Evolutionary conservation across 2,113 vertebrate genomes (phyloP), one percentile per base, ranked within the genome.

Genomic region (Myxocyprinus asiaticus): DNA sequence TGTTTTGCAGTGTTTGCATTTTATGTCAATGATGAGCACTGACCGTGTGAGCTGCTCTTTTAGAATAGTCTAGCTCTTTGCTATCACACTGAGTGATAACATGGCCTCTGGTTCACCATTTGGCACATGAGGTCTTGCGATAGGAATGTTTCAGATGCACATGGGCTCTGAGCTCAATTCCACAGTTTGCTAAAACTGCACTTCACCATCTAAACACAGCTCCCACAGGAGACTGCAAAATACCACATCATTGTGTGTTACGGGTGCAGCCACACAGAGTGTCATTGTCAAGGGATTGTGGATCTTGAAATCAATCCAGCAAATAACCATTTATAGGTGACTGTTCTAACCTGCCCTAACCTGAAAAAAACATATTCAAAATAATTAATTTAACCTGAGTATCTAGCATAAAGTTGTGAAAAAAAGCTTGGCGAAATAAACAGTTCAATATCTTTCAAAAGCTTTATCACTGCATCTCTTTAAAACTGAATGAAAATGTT

Each of bases 61-160:
- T 5, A 15, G 55, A n/a, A 7, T 15, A 58, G 55, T 22, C 67
- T 67, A 6, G 12, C 22, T 74, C 67, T 50, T 6, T 77, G 79
- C 43, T 78, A 74, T 67, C 79, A 58, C 43, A 72, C 70, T 45
- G 33, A 63, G 4, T 63, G 50, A 15, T 48, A 45, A 67, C 4
- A 4, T 53, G 66, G 59, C 44, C 51, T 72, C 66, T 12, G 45
- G 33, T 51, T 48, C 10, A 70, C 45, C 69, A 50, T 77, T 77
- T 64, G 55, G 51, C 50, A 22, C 47, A 75, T 85, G 78, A 83
- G 61, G 42, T 83, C 81, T 76, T 33, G 61, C 5, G 51, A 72
- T 48, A 73, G 71, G 81, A 83, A 85, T 85, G 81, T 77, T 83
- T 80, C 70, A 79, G 71, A 83, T 72, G 71, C 17, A 63, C 70